phyloP scores from a whole-genome alignment of 2,797 vertebrate genomes.

The Vespertilio murinus region DNA sequence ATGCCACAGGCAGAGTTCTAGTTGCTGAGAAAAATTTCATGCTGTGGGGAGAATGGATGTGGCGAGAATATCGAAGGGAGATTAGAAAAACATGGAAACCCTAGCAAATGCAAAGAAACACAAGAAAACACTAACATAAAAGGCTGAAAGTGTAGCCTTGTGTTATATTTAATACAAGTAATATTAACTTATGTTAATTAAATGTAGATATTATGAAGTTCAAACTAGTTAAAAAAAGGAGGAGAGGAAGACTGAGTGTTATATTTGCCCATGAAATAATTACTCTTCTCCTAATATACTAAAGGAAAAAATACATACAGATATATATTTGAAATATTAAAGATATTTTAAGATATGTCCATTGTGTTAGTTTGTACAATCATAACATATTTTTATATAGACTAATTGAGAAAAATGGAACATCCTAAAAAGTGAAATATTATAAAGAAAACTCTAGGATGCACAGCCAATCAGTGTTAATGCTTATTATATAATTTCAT shows the following conservation, averaged over 20 bases:
- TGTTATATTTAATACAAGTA: not conserved
- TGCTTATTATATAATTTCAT: not conserved
- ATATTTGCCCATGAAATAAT: not conserved
- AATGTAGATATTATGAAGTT: not conserved
- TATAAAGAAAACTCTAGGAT: not conserved
- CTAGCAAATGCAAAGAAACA: not conserved
- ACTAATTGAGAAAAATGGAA: conserved; percentile 2
- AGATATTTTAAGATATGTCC: not conserved
- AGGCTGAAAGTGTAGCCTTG: not conserved
- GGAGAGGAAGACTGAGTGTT: not conserved
- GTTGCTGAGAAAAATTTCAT: not conserved
- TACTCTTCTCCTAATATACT: not conserved
- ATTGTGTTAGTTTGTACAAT: not conserved
- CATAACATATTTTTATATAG: not conserved
- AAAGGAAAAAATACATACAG: not conserved
- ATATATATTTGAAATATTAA: not conserved
- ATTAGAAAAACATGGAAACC: not conserved
- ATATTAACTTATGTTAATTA: not conserved
- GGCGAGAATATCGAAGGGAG: not conserved
- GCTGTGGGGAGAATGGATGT: not conserved
- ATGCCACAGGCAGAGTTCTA: not conserved
- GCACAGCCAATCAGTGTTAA: not conserved
- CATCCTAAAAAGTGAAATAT: not conserved
- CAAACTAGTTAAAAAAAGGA: not conserved
- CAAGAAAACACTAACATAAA: not conserved